Base-by-base conservation (phyloP, 1,140 invertebrate genomes). In the Leptinotarsa texana region DNA sequence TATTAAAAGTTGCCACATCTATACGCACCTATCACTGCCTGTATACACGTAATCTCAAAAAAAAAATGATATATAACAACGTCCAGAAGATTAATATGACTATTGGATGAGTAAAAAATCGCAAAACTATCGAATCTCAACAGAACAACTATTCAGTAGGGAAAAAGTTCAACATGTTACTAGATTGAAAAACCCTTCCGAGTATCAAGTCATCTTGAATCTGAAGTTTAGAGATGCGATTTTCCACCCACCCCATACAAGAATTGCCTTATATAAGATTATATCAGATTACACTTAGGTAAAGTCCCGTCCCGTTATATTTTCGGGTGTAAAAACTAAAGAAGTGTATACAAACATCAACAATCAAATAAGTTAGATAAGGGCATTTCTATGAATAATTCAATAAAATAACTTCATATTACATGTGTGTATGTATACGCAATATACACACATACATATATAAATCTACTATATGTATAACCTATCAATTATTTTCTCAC, bases 1-100 rank as follows among this genome's bases (percentile, higher is more conserved):
- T 51, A 69, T 63, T 77, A 74, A 77, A 68, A 77, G 75, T 74
- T 77, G 75, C 75, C 75, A 71, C 70, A 74, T 70, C 68, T 73
- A 63, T 67, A 76, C 68, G 75, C 75, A 76, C 70, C 75, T 72
- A 76, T 67, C 70, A 73, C 42, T 75, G 66, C 70, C 61, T 76
- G 69, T 76, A 76, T 76, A 76, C 69, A 72, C 49, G 21, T 70
- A 33, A 70, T 69, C 57, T 49, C 68, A n/a, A 49, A 42, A 42
- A 33, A 22, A 69, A 18, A 65, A 24, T 22, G 21, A 65, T 62
- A 65, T 27, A 65, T 65, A 65, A 65, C 63, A 65, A 27, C 11
- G 18, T 65, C 63, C 63, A 27, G 21, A 65, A 57, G 17, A n/a
- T 57, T 57, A 57, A 57, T 57, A 57, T 57, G n/a, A 57, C 15